A percentile compares a stretch with the other conserved stretches of the same genome.
Conservation (phyloP, 2,797 vertebrate genomes). For the Cephalopachus bancanus region DNA sequence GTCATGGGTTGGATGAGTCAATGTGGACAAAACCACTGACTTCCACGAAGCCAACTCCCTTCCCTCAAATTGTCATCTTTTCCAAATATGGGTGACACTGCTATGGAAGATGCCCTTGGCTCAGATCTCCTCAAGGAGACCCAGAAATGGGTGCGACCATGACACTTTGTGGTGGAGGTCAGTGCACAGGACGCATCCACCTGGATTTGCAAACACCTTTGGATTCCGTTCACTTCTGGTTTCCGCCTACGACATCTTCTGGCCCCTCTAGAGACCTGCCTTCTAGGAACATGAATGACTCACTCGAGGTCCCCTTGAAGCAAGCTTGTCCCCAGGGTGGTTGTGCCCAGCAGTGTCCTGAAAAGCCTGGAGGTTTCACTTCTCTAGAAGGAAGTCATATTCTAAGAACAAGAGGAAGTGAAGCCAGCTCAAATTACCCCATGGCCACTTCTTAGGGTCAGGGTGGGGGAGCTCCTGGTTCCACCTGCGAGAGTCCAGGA, state of each 20-base stretch:
- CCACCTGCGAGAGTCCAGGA: too few species aligned
- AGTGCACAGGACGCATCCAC: background rate
- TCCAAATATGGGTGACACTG: background rate
- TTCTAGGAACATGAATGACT: conserved; percentile 29
- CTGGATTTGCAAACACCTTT: background rate
- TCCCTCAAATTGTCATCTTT: background rate
- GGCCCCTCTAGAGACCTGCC: background rate
- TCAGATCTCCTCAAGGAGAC: background rate
- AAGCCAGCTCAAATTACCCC: too few species aligned
- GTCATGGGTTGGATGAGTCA: background rate
- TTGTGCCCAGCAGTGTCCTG: background rate
- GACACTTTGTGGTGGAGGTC: background rate
- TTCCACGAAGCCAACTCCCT: background rate
- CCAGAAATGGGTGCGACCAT: background rate
- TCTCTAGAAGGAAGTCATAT: background rate
- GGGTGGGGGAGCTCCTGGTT: background rate
- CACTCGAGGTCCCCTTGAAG: background rate
- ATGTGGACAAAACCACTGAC: background rate
- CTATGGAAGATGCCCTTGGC: rapidly evolving
- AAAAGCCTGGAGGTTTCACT: background rate
- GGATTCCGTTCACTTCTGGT: background rate
- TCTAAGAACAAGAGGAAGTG: background rate
- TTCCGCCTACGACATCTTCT: background rate
- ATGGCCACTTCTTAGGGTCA: rapidly evolving
- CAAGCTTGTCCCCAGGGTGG: background rate